Evolutionary conservation across 2,888 invertebrate genomes (phyloP).

Genomic region (Agrotis puta): DNA sequence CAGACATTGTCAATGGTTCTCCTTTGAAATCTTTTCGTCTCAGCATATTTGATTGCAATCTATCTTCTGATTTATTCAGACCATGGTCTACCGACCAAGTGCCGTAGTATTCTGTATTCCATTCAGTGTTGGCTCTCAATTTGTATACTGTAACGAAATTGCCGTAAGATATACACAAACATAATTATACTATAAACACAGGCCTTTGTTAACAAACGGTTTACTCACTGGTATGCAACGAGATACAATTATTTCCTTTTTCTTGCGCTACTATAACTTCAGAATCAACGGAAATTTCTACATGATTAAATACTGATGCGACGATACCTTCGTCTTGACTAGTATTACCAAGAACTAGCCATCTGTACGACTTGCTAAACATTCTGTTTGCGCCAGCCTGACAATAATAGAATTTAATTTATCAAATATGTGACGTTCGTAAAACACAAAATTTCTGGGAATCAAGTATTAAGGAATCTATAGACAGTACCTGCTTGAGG

Average conservation of each 20-base stretch:
- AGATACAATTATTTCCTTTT: conserved; percentile 46
- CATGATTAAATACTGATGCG: conserved; percentile 59
- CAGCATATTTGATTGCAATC: conserved; percentile 63
- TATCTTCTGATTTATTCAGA: conserved; percentile 66
- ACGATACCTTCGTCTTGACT: conserved; percentile 42
- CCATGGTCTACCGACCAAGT: conserved; percentile 73
- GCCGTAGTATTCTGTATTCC: conserved; percentile 76
- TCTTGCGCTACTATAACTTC: conserved; percentile 74
- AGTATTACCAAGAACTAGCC: conserved; percentile 74
- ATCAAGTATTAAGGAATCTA: neutral
- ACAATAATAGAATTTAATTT: conserved; percentile 27
- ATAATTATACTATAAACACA: neutral
- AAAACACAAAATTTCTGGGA: neutral
- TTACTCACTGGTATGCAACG: conserved; percentile 72
- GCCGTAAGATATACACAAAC: neutral
- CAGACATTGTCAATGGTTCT: conserved; percentile 62
- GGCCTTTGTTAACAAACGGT: neutral
- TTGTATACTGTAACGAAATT: conserved; percentile 75
- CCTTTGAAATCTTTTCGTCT: conserved; percentile 76
- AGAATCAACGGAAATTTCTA: conserved; percentile 76
- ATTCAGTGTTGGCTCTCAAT: conserved; percentile 65
- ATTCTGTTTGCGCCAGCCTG: conserved; percentile 70
- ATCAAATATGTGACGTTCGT: neutral
- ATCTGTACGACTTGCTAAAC: conserved; percentile 75
- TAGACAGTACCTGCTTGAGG: conserved; percentile 67